phyloP scores from a whole-genome alignment of 2,888 invertebrate genomes.

The Myopa testacea region DNA sequence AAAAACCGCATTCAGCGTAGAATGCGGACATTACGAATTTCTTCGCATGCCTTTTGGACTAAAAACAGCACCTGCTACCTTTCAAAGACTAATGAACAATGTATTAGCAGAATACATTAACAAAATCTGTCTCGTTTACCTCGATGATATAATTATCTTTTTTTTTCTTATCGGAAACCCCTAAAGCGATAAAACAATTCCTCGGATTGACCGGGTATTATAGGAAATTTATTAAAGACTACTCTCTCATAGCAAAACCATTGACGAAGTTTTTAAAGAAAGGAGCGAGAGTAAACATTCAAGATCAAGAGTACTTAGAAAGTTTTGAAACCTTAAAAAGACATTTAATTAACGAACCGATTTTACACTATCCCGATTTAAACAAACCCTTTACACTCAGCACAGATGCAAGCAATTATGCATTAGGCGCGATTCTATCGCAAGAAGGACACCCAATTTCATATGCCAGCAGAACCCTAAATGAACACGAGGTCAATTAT shows the following conservation, averaged over 20 bases:
- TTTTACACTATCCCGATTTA: too few relatives aligned
- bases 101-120: too few relatives aligned
- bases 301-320: constrained; percentile 28
- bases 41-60: constrained; percentile 23
- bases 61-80: constrained; percentile 22
- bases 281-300: constrained; percentile 16
- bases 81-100: neutral
- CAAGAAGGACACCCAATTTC: too few relatives aligned
- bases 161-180: too few relatives aligned
- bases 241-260: constrained; percentile 37
- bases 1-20: constrained; percentile 19
- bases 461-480: too few relatives aligned
- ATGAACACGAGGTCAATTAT: too few relatives aligned
- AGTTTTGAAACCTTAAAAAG: too few relatives aligned
- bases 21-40: neutral
- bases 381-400: too few relatives aligned
- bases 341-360: too few relatives aligned
- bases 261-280: constrained; percentile 40
- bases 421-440: too few relatives aligned
- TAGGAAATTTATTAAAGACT: constrained; percentile 37
- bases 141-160: constrained; percentile 21
- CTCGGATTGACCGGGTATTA: neutral
- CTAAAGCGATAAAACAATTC: constrained; percentile 34
- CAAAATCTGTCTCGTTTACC: neutral
- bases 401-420: too few relatives aligned